A percentile compares a stretch with the other conserved stretches of the same genome.
Evolutionary conservation across 1,140 invertebrate species (phyloP).

Genomic region (Anastatus disparis): DNA sequence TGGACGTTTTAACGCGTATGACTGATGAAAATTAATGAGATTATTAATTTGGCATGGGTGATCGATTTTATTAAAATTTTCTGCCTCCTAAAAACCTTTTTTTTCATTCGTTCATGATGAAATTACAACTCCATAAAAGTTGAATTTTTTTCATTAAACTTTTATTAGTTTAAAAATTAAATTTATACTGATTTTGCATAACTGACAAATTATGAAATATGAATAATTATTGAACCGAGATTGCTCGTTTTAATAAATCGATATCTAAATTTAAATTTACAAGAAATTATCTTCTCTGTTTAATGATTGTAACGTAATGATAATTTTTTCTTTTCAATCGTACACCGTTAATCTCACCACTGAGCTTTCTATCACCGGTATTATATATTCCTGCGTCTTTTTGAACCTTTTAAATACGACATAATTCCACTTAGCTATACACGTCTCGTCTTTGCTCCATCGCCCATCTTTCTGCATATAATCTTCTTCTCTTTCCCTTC

Average conservation of each 20-base stretch:
- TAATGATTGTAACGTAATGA: no score
- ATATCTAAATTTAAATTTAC: no score
- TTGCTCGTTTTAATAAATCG: no score
- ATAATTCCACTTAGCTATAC: slow-evolving; percentile 46
- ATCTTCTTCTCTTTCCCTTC: slow-evolving; percentile 21
- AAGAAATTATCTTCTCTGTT: no score
- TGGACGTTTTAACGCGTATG: background rate
- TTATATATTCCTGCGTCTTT: background rate
- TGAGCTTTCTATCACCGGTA: background rate
- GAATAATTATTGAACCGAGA: no score
- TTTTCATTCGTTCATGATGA: no score
- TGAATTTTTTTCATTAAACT: no score
- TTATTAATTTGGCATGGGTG: background rate
- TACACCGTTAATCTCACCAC: background rate
- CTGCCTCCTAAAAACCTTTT: background rate
- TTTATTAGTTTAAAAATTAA: no score
- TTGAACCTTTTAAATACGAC: slow-evolving; percentile 41
- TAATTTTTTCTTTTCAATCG: no score
- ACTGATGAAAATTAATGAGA: background rate
- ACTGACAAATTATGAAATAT: no score
- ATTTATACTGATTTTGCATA: no score
- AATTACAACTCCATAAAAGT: no score
- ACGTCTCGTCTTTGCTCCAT: background rate
- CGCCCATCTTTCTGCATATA: background rate
- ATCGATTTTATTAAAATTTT: background rate